Conservation (phyloP, 2,113 vertebrate genomes). For the Triplophysa siluroides region DNA sequence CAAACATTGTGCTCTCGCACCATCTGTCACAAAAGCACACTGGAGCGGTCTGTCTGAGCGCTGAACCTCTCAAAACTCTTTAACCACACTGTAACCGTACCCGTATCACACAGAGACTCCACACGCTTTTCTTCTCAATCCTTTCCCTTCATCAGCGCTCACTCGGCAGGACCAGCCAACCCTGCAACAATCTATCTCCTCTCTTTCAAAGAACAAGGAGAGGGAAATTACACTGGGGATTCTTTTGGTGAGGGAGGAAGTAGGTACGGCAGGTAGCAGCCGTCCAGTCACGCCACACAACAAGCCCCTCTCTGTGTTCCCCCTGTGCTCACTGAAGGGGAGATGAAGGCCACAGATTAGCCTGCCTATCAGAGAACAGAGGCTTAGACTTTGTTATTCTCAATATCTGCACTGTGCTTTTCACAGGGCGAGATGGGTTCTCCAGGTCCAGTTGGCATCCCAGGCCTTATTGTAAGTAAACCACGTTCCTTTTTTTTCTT, state of each 20-base stretch:
- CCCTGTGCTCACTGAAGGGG: neutral
- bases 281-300: constrained; percentile 59
- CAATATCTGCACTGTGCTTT: constrained; percentile 54
- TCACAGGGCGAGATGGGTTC: constrained; percentile 89
- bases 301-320: constrained; percentile 66
- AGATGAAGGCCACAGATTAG: constrained; percentile 50
- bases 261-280: constrained; percentile 57
- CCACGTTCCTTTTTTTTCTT: neutral
- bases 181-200: constrained; percentile 50
- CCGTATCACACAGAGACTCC: neutral
- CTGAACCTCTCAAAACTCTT: constrained; percentile 48
- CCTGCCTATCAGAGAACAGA: constrained; percentile 36
- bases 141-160: constrained; percentile 54
- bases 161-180: constrained; percentile 28
- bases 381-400: neutral
- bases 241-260: constrained; percentile 62
- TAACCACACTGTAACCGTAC: constrained; percentile 49
- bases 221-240: constrained; percentile 40
- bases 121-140: constrained; percentile 47
- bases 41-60: constrained; percentile 21
- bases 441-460: constrained; percentile 88
- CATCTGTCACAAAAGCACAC: too few species aligned
- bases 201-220: constrained; percentile 53
- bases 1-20: too few species aligned
- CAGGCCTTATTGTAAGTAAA: constrained; percentile 91